Conservation (phyloP, 2,113 vertebrate genomes). For the Myotis yumanensis region DNA sequence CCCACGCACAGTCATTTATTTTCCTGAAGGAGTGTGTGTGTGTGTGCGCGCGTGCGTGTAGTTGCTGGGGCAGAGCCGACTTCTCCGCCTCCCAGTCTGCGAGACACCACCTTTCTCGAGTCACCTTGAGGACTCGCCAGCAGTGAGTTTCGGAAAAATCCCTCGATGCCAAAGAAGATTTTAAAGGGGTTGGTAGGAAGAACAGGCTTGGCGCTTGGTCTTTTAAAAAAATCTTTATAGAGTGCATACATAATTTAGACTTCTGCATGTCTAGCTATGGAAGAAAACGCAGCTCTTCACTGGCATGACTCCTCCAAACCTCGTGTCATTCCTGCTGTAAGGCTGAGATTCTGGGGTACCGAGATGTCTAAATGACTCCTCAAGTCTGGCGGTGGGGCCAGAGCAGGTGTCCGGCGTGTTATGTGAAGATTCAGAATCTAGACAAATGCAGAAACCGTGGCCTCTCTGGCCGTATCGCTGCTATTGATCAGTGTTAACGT, state of each 20-base stretch:
- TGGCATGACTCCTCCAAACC: not conserved
- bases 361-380: not conserved
- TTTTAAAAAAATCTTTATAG: conserved; percentile 30
- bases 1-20: conserved; percentile 22
- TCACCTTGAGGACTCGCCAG: conserved; percentile 74
- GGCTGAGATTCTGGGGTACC: not conserved
- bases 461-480: not conserved
- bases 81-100: not conserved
- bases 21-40: conserved; percentile 44
- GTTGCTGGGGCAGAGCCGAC: conserved; percentile 16
- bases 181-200: not conserved
- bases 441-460: not conserved
- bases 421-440: too few species aligned
- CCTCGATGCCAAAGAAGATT: not conserved
- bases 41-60: not conserved
- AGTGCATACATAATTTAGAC: not conserved
- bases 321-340: not conserved
- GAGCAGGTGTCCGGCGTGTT: accelerated
- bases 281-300: not conserved
- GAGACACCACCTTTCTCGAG: conserved; percentile 64
- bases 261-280: not conserved
- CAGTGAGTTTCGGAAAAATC: conserved; percentile 12
- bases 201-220: not conserved
- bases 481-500: not conserved
- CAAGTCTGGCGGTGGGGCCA: accelerated